Evolutionary conservation across 2,888 invertebrate species (phyloP), one percentile per base, ranked within the genome.

Genomic region (Ormyrus nitidulus): DNA sequence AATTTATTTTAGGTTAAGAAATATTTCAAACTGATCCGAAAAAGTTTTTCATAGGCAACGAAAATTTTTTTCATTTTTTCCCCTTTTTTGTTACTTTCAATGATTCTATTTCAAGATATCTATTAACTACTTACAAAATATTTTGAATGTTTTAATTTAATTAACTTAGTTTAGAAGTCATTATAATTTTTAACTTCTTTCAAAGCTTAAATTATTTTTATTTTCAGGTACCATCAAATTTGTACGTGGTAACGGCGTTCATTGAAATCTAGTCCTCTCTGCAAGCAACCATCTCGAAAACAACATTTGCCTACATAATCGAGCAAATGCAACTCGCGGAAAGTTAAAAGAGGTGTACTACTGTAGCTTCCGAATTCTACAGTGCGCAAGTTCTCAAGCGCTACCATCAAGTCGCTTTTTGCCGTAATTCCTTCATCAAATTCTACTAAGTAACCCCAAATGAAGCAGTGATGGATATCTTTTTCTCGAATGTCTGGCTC

Each of bases 401-500:
- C 53, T 53, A n/a, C 54, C 65, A 72, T 51, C 72, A 49, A 72
- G 44, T 68, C 19, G 61, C 66, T 74, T 79, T 69, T 74, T 69
- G 61, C 68, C 34, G 79, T 59, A 58, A 58, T 62, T 74, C 46
- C 64, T 79, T 59, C 69, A 62, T 74, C n/a, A 8, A 73, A 59
- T 5, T 53, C 44, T 68, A 53, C 58, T 64, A 56, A 70, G 58
- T 56, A 59, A 34, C 19, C 49, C 53, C 48, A 10, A 34, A 65
- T 10, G n/a, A 71, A 6, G 51, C 56, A 49, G 46, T 58, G 51
- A 58, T 58, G 64, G 13, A 77, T 56, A 61, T 71, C 34, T 34
- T 34, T 71, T 62, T 71, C 65, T 58, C 44, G 48, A 69, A 65
- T 13, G 73, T 73, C 69, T 46, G 13, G 59, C 64, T 65, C 62